Base-by-base conservation (phyloP, 1,140 invertebrate genomes). In the Gerris buenoi region DNA sequence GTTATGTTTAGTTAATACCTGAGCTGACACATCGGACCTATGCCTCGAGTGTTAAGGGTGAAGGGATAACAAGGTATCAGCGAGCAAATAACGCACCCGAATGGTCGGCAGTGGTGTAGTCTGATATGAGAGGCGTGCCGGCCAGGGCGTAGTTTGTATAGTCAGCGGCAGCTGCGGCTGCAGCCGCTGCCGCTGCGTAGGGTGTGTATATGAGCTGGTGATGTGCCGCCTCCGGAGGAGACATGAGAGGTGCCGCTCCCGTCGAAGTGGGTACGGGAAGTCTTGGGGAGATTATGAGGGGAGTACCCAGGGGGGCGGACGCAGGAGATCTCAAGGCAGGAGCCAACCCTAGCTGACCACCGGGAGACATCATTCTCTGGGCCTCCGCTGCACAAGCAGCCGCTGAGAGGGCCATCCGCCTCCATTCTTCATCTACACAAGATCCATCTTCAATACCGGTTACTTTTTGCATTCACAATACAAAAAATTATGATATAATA, bases 41-140 rank as follows among this genome's bases (percentile, higher is more conserved):
- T 10, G 23, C 10, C 10, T 14, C 10, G 60, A 61, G 10, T 14
- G 15, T 10, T 15, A 61, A 23, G 60, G 10, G 15, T 10, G 60
- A 63, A 22, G n/a, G 26, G n/a, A 65, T 65, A 65, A 65, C 14
- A 57, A 25, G 25, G 18, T 18, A 66, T 69, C 70, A 74, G 79
- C 87, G 88, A 83, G 88, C 88, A 85, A 90, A 90, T 79, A 91
- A 94, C 91, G 90, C 91, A 94, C 91, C 91, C 84, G 90, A 88
- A 85, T 92, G 89, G 82, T 94, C 90, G 67, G 85, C 83, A 74
- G 84, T 81, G 72, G 85, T 82, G 81, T 93, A 93, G 76, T 91
- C 90, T 72, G 89, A 87, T 73, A 92, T 84, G 71, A 93, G 82
- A 66, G 90, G 89, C 64, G 89, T 87, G 28, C 86, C 86, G 28